Evolutionary conservation across 2,888 invertebrate genomes (phyloP), one percentile per base, ranked within the genome.

Genomic region (Graphium colonna): DNA sequence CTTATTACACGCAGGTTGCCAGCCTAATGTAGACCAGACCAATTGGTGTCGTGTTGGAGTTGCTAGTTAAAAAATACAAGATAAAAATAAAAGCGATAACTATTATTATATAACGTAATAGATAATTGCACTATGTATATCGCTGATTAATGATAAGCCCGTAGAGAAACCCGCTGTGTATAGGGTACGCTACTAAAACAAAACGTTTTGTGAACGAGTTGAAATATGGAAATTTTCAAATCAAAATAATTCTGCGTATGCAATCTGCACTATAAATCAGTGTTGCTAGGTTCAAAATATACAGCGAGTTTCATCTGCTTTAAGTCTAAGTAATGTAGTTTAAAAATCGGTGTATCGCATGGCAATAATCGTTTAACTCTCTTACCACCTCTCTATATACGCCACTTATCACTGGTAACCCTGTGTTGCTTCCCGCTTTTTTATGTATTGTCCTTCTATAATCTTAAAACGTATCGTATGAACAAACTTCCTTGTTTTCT

Each of bases 41-140:
- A 84, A 85, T 86, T 73, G 76, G 80, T 83, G 86, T 85, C 79
- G 83, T 83, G 71, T 82, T 72, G 77, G 77, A 83, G 84, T 82
- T 75, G 78, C 80, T 83, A 81, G 75, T 63, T 72, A 69, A 72
- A 69, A 36, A 70, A 64, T 61, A 61, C 60, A 51, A 44, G 57
- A 62, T 57, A 45, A 61, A 62, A 61, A 56, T 60, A 58, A 61
- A 36, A 65, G 61, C 64, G 62, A 65, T 68, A 59, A 72, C 61
- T 76, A 72, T 61, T 58, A 60, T 47, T 54, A 59, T 69, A 65
- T 77, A 74, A 76, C 73, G 54, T 77, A 72, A 65, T 40, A 28
- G 68, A 46, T 70, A 70, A 67, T 58, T 60, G 73, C 75, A 75
- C 65, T 63, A 65, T 76, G 75, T 79, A 77, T 70, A 76, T 74